Evolutionary conservation across 2,113 vertebrate species (phyloP).

Genomic region (Okapia johnstoni): DNA sequence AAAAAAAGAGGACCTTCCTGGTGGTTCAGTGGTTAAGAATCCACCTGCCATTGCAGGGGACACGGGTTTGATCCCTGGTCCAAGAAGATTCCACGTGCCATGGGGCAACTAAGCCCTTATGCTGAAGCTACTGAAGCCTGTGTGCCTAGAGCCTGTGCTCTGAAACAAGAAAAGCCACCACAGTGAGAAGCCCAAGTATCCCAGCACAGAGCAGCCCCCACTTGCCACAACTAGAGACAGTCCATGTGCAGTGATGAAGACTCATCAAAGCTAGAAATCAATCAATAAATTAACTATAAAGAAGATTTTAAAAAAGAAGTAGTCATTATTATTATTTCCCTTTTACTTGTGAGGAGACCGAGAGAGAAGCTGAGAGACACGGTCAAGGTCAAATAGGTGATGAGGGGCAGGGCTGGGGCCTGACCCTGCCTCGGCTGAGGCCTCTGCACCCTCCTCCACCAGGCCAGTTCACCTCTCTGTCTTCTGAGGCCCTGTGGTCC

Average conservation of each 20-base stretch:
- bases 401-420: neutral
- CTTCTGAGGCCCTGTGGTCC: neutral
- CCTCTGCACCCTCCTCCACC: neutral
- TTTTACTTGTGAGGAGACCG: rapidly evolving
- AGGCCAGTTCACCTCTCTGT: neutral
- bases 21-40: neutral
- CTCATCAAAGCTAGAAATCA: neutral
- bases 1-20: neutral
- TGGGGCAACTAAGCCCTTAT: neutral
- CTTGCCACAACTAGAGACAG: neutral
- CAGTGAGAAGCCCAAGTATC: neutral
- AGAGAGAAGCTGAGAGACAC: neutral
- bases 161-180: neutral
- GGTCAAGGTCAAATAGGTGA: neutral
- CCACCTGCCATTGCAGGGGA: neutral
- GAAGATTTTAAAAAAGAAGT: neutral
- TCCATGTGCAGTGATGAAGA: neutral
- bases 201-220: neutral
- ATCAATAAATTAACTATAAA: neutral
- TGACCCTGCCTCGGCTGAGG: neutral
- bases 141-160: neutral
- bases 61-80: neutral
- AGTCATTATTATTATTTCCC: neutral
- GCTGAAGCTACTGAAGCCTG: neutral
- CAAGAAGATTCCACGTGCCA: neutral